These are phyloP conservation scores for Burhinus oedicnemus DNA, from an alignment of 2,113 vertebrate species.

Conservation along the genomic window DNA sequence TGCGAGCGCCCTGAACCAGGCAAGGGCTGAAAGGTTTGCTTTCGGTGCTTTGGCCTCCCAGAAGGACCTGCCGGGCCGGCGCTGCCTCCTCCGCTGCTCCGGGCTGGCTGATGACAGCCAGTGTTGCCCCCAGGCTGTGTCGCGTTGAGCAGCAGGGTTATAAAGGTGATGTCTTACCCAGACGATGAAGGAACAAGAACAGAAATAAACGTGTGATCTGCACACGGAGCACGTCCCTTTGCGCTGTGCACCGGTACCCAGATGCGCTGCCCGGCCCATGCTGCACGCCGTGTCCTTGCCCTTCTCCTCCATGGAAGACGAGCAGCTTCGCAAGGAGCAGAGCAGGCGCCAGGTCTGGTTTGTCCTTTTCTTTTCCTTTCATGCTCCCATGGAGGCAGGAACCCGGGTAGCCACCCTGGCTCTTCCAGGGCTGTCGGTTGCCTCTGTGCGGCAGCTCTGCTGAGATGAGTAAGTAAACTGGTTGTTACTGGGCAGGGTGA, in stretches of 20 bases:
- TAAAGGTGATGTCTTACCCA: background rate
- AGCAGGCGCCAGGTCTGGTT: background rate
- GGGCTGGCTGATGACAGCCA: background rate
- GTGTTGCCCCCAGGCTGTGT: too few relatives aligned
- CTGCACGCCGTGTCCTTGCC: fast-evolving
- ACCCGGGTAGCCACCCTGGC: background rate
- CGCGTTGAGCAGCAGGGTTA: background rate
- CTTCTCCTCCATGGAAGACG: background rate
- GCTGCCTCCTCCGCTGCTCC: background rate
- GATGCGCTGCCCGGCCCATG: background rate
- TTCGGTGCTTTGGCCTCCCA: background rate
- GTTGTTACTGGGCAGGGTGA: background rate
- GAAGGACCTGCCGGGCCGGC: background rate
- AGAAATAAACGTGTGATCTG: too few relatives aligned
- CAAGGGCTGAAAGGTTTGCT: too few relatives aligned
- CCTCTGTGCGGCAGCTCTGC: fast-evolving
- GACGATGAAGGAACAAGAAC: fast-evolving
- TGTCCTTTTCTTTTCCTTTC: background rate
- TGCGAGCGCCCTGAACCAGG: background rate
- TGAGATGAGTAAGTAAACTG: background rate
- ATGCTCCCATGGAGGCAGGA: background rate
- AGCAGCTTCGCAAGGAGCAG: fast-evolving
- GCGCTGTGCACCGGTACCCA: too few relatives aligned
- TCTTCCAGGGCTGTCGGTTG: background rate
- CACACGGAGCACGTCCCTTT: fast-evolving